Evolutionary conservation across 2,888 invertebrate species (phyloP).

Genomic region (Argyresthia goedartella): DNA sequence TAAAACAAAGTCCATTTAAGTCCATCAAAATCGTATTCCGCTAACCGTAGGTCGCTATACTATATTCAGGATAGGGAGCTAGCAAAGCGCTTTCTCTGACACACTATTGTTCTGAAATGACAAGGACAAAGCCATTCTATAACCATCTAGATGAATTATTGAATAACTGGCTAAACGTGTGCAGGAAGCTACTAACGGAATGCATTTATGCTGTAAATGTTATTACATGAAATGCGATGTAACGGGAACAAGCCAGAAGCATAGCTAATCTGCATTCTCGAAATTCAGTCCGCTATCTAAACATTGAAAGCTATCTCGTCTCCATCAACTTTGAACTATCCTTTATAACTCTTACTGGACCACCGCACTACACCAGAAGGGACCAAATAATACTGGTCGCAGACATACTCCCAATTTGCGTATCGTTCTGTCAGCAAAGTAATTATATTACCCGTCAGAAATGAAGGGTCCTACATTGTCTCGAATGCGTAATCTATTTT

Average conservation of each 20-base stretch:
- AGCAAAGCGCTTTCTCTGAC: no score
- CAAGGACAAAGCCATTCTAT: no score
- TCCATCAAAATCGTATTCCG: no score
- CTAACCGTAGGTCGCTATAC: no score
- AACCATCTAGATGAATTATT: no score
- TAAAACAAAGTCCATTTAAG: no score
- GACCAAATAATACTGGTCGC: conserved; percentile 21
- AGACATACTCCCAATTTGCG: conserved; percentile 18
- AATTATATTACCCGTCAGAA: conserved; percentile 58
- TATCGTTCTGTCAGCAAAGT: conserved; percentile 48
- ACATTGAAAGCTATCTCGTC: conserved; percentile 10
- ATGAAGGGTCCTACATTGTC: conserved; percentile 40
- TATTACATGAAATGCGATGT: no score
- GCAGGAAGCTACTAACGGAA: no score
- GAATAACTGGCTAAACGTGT: no score
- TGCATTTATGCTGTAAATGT: no score
- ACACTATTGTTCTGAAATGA: no score
- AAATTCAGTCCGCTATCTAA: conserved; percentile 47
- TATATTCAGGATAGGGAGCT: no score
- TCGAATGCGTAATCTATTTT: conserved; percentile 44
- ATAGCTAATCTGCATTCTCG: conserved; percentile 61
- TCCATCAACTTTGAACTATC: conserved; percentile 31
- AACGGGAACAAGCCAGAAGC: conserved; percentile 23
- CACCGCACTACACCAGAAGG: conserved; percentile 4
- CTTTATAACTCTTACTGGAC: conserved; percentile 9